phyloP scores from a whole-genome alignment of 2,113 vertebrate genomes.

The Athene noctua region DNA sequence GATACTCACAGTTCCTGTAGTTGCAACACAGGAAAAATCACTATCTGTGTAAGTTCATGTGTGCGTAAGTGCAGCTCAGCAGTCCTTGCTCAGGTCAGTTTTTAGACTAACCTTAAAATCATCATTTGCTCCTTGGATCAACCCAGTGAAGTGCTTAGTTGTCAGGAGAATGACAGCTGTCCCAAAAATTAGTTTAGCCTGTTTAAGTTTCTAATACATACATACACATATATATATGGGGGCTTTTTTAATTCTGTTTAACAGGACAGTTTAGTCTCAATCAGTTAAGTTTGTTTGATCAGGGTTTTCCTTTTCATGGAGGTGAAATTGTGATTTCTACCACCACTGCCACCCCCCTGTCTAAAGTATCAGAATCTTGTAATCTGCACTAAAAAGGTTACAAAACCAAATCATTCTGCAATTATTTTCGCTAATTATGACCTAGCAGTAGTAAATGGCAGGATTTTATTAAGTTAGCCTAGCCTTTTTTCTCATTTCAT shows the following conservation, averaged over 20 bases:
- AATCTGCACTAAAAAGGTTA: not conserved
- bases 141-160: not conserved
- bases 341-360: rapidly evolving
- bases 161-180: not conserved
- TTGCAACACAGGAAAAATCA: not conserved
- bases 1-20: not conserved
- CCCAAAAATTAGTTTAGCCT: not conserved
- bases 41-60: not conserved
- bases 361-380: not conserved
- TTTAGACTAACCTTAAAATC: not conserved
- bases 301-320: not conserved
- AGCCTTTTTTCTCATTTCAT: not conserved
- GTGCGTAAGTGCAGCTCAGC: not conserved
- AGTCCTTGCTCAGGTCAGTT: not conserved
- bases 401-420: not conserved
- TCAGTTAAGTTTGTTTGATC: not conserved
- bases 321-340: not conserved
- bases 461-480: not conserved
- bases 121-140: not conserved
- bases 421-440: not conserved
- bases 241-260: not conserved
- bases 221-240: too few relatives aligned
- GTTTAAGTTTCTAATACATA: not conserved
- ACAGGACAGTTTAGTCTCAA: not conserved
- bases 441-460: not conserved